Percentiles rank a stretch among this genome's conserved stretches.
These are phyloP conservation scores for Clanis bilineata DNA, from an alignment of 2,888 invertebrate genomes.

Conservation along the genomic window DNA sequence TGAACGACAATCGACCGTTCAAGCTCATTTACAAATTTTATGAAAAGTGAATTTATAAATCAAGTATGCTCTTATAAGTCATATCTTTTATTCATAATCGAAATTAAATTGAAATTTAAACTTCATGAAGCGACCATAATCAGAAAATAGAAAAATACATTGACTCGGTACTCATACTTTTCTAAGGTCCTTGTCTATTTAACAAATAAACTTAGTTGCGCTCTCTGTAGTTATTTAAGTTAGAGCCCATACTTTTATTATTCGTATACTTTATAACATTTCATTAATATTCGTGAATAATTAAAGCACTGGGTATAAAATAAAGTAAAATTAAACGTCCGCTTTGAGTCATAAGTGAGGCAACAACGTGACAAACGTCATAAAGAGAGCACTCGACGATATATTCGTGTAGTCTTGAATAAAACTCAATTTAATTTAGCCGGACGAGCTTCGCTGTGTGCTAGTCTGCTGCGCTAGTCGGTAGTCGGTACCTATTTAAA, in stretches of 20 bases:
- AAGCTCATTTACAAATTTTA: no score
- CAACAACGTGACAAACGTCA: conserved; percentile 49
- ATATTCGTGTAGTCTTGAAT: conserved; percentile 48
- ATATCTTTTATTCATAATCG: no score
- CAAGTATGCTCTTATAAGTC: no score
- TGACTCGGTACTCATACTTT: no score
- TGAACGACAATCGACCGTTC: no score
- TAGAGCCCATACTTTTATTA: not conserved
- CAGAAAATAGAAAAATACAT: no score
- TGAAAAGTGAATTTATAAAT: no score
- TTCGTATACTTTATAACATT: no score
- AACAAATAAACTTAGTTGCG: no score
- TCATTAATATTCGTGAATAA: not conserved
- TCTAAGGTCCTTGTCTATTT: no score
- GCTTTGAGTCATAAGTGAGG: conserved; percentile 24
- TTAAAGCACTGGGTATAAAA: not conserved
- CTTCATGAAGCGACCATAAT: no score
- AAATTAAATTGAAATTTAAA: no score
- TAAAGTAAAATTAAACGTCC: conserved; percentile 9
- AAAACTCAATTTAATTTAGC: conserved; percentile 56
- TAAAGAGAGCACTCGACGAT: conserved; percentile 38
- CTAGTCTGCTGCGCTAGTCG: conserved; percentile 33
- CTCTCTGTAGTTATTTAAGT: not conserved
- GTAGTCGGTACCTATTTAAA: conserved; percentile 60
- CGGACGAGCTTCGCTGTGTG: conserved; percentile 41